These are phyloP conservation scores for Acipenser ruthenus DNA, from an alignment of 2,797 vertebrate genomes.

Conservation along the genomic window DNA sequence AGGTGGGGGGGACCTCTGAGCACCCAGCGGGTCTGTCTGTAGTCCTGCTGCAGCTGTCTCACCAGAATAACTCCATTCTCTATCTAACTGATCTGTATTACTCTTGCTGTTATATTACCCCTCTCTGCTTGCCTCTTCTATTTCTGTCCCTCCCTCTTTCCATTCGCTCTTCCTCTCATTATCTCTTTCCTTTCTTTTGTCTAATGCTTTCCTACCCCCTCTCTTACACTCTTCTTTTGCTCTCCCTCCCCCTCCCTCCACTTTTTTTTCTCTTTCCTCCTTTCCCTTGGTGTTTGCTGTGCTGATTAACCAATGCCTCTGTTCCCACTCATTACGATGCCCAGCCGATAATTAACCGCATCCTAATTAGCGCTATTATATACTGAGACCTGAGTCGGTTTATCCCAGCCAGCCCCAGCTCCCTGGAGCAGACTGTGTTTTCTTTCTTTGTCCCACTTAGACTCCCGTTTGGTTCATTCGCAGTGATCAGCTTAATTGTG, in stretches of 20 bases:
- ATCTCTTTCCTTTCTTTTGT: not conserved
- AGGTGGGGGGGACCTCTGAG: not conserved
- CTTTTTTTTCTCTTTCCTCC: not conserved
- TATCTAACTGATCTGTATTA: not conserved
- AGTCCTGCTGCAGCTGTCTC: no score
- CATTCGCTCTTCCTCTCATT: not conserved
- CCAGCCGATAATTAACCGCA: not conserved
- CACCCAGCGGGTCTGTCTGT: no score
- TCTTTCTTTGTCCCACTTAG: not conserved
- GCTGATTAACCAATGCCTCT: not conserved
- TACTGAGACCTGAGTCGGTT: not conserved
- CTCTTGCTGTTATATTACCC: not conserved
- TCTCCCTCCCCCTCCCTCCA: not conserved
- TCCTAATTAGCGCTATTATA: conserved; percentile 1
- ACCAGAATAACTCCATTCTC: no score
- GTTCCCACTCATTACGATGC: not conserved
- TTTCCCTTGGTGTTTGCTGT: not conserved
- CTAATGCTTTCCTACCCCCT: not conserved
- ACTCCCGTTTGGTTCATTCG: no score
- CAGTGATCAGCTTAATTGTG: no score
- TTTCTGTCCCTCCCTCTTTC: not conserved
- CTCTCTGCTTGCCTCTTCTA: not conserved
- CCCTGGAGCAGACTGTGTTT: not conserved
- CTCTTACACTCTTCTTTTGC: not conserved
- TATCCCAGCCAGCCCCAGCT: not conserved